Base-by-base conservation (phyloP, 2,888 invertebrate species). In the Seira sanloemensis region DNA sequence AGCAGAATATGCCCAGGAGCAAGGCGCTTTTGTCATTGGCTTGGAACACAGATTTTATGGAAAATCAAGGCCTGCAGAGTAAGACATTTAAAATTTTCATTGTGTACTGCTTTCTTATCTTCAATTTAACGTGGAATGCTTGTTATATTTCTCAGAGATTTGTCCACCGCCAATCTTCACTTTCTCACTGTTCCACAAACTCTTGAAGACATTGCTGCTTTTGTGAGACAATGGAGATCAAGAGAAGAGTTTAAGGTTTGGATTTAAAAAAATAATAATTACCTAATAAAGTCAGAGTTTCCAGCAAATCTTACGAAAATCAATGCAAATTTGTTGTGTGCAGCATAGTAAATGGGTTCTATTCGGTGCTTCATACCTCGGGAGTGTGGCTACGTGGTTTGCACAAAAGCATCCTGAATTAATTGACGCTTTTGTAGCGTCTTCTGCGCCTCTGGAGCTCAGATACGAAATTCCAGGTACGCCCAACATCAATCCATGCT, bases 401-500 rank as follows among this genome's bases (percentile, higher is more conserved):
- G 75, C 76, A 9, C 80, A 85, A 58, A 77, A 85, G 24, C 74
- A 78, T 74, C 81, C 81, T 2, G 81, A 78, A 66, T 24, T 82
- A 2, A 67, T 85, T 21, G 82, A 85, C 25, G 71, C 66, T 9
- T 78, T 77, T 65, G 85, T 85, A 12, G 68, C 78, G 0, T 85
- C 85, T 0, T 85, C 85, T 2, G 78, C 85, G 12, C 81, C 82
- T 18, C 71, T 82, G 7, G 85, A 85, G 62, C 69, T 76, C 18
- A 65, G 82, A 67, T 85, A 75, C 67, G 85, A 85, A 75, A 75
- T 82, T n/a, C 85, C 85, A 66, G 85, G 85, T 85, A 75, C 12
- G 73, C 50, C 46, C 46, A 46, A 5, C 62, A 67, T 9, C 25
- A 67, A 16, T n/a, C 2, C 5, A 24, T 18, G 26, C 27, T 4